phyloP scores from a whole-genome alignment of 2,113 vertebrate genomes.

The Anolis carolinensis region DNA sequence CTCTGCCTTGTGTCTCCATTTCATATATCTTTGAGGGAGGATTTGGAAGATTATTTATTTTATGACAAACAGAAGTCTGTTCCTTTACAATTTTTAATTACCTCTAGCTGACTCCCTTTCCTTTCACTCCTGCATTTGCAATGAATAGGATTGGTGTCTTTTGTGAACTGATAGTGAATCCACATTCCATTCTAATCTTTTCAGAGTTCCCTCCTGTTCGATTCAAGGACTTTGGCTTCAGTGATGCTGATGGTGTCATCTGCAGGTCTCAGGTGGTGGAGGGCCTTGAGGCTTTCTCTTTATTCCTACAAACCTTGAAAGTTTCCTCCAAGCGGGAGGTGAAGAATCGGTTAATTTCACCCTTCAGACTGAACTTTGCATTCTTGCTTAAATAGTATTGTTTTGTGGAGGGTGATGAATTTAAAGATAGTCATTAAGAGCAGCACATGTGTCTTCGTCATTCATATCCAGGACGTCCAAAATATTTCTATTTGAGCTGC shows the following conservation, averaged over 20 bases:
- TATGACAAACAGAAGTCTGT: neutral
- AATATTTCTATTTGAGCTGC: constrained; percentile 64
- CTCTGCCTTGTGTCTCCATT: neutral
- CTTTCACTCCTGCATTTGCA: constrained; percentile 69
- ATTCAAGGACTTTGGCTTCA: constrained; percentile 76
- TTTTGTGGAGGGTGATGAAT: constrained; percentile 52
- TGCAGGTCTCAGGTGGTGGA: constrained; percentile 69
- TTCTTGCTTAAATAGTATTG: constrained; percentile 62
- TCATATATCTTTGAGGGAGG: neutral
- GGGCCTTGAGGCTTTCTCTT: constrained; percentile 76
- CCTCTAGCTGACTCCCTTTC: constrained; percentile 42
- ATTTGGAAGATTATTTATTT: neutral
- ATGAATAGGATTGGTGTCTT: constrained; percentile 65
- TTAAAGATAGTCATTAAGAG: constrained; percentile 57
- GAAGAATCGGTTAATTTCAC: constrained; percentile 78
- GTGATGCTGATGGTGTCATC: constrained; percentile 61
- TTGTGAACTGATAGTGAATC: constrained; percentile 59
- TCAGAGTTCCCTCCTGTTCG: constrained; percentile 45
- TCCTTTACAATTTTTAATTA: accelerated
- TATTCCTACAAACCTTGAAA: constrained; percentile 77
- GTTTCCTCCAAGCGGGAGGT: constrained; percentile 73
- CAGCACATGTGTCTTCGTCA: constrained; percentile 53
- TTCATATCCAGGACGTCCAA: constrained; percentile 54
- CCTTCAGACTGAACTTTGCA: constrained; percentile 76
- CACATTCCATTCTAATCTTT: constrained; percentile 59